Base-by-base conservation (phyloP, 2,797 vertebrate species). In the Todus mexicanus region DNA sequence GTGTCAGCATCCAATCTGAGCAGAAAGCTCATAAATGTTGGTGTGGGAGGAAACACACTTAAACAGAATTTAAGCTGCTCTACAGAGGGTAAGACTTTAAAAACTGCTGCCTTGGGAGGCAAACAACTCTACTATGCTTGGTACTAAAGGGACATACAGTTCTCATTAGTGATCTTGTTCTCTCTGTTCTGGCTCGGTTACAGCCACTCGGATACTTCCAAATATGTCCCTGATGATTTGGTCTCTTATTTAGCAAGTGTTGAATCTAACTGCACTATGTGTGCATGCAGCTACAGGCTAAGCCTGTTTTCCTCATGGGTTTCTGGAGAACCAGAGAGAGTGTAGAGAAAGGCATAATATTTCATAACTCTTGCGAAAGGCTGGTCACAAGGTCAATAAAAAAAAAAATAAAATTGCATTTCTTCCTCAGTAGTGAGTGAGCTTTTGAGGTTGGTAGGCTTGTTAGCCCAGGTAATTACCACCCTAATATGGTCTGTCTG, bases 91-190 rank as follows among this genome's bases (percentile, higher is more conserved):
- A 47, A 12, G n/a, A 43, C 50, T 95, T 89, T 7, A 89, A 87
- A 84, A 92, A 84, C 33, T 57, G 40, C 59, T 75, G 51, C 63
- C 83, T 83, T 86, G 84, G 85, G 95, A 87, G 37, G 66, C 50
- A 69, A 77, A 51, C 19, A 89, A n/a, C 59, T 18, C 66, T 33
- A 43, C 89, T 88, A 91, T 63, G 54, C 31, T 79, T 82, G 70
- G 54, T 61, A 82, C 74, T 92, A 91, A 94, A 94, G 89, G 87
- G 95, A 88, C 18, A 37, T 42, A 17, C 27, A 56, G 76, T 78
- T 79, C 84, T 95, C 77, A 76, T 89, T 84, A 92, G 87, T 43
- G 73, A 65, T 78, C 77, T 81, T 94, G 70, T 96, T 94, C 92
- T 91, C 72, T 82, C 50, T 92, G 61, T 63, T 89, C 56, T 83